A percentile compares a stretch with the other conserved stretches of the same genome.
phyloP scores from a whole-genome alignment of 1,140 invertebrate genomes.

The Latrodectus geometricus region DNA sequence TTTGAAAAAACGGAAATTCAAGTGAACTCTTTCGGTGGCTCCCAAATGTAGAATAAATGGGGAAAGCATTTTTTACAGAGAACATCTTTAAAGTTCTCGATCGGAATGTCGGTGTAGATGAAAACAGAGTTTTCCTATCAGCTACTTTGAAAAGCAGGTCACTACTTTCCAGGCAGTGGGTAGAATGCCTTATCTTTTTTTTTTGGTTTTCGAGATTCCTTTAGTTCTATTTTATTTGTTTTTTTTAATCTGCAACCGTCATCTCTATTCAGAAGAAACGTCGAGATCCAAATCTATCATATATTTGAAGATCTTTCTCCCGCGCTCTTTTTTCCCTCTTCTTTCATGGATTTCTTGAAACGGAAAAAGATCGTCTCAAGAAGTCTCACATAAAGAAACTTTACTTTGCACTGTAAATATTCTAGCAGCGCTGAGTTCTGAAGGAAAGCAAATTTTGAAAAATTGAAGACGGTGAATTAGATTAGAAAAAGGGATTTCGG shows the following conservation, averaged over 20 bases:
- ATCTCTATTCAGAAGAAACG: slow-evolving; percentile 54
- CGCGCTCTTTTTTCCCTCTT: background rate
- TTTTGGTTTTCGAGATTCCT: slow-evolving; percentile 26
- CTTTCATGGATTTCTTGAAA: slow-evolving; percentile 5
- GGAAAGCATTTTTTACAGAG: background rate
- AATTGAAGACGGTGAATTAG: slow-evolving; percentile 39
- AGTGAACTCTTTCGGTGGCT: background rate
- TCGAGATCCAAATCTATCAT: slow-evolving; percentile 53
- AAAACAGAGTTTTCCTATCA: slow-evolving; percentile 44
- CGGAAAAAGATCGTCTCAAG: slow-evolving; percentile 2
- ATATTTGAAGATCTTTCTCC: slow-evolving; percentile 52
- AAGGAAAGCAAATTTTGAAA: slow-evolving; percentile 53
- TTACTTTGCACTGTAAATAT: slow-evolving; percentile 52
- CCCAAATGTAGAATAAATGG: background rate
- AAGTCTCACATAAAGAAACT: slow-evolving; percentile 18
- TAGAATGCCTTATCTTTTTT: slow-evolving; percentile 37
- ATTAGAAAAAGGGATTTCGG: slow-evolving; percentile 14
- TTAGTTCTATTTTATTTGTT: slow-evolving; percentile 48
- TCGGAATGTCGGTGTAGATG: slow-evolving; percentile 25
- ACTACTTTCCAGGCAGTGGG: slow-evolving; percentile 11
- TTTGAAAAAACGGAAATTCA: background rate
- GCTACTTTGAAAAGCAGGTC: slow-evolving; percentile 38
- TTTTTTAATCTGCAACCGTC: slow-evolving; percentile 57
- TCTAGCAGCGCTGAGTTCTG: background rate
- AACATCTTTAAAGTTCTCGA: slow-evolving; percentile 40